Conservation (phyloP, 2,888 invertebrate genomes). For the Noctua comes region DNA sequence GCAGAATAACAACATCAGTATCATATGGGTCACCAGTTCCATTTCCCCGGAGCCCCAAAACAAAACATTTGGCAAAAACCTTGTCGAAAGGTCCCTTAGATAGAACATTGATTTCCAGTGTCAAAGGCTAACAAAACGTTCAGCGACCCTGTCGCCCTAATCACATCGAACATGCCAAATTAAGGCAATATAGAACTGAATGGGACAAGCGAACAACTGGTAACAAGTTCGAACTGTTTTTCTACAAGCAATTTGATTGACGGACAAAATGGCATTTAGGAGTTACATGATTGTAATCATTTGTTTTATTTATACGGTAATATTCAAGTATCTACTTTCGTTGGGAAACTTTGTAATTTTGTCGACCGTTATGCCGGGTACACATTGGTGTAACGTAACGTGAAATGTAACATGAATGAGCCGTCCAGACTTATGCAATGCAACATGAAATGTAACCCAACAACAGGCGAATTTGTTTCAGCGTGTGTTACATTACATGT, state of each 20-base stretch:
- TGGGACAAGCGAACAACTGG: slow-evolving; percentile 62
- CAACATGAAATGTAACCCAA: too few relatives aligned
- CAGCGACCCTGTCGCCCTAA: slow-evolving; percentile 68
- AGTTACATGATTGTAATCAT: slow-evolving; percentile 80
- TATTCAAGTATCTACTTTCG: neutral
- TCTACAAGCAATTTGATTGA: slow-evolving; percentile 82
- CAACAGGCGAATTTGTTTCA: too few relatives aligned
- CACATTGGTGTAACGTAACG: too few relatives aligned
- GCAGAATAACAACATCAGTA: too few relatives aligned
- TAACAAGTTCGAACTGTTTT: slow-evolving; percentile 59
- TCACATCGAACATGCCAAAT: slow-evolving; percentile 71
- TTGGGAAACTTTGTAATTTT: neutral
- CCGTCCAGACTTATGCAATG: too few relatives aligned
- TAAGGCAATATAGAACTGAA: slow-evolving; percentile 70
- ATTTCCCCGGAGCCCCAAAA: neutral
- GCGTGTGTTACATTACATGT: too few relatives aligned
- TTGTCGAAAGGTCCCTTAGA: slow-evolving; percentile 8
- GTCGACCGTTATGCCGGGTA: neutral
- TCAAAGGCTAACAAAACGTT: slow-evolving; percentile 69
- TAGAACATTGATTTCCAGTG: slow-evolving; percentile 54
- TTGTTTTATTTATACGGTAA: slow-evolving; percentile 70
- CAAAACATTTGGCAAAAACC: slow-evolving; percentile 13
- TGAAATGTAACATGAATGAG: too few relatives aligned
- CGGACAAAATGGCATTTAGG: slow-evolving; percentile 79
- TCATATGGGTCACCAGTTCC: too few relatives aligned